A percentile compares a stretch with the other conserved stretches of the same genome.
Conservation (phyloP, 1,140 invertebrate genomes). For the Ridgeia piscesae region DNA sequence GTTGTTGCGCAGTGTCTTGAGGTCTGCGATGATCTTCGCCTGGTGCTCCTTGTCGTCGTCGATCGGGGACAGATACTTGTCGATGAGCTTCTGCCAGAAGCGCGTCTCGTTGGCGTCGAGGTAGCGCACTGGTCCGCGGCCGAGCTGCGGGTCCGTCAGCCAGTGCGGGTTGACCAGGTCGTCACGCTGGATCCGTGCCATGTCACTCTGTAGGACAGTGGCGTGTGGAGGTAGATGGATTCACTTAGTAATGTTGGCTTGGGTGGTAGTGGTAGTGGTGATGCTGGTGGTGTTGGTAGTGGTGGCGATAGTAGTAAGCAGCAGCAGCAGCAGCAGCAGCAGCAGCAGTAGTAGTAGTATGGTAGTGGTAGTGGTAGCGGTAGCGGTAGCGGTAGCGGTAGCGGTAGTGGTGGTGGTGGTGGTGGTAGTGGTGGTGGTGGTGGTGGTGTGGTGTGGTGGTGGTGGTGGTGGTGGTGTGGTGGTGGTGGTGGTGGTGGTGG, state of each 20-base stretch:
- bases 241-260: not conserved
- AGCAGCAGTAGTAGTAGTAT: too few species aligned
- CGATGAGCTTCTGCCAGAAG: slow-evolving; percentile 33
- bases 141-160: slow-evolving; percentile 37
- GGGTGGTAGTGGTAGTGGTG: too few species aligned
- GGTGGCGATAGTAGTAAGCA: too few species aligned
- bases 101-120: slow-evolving; percentile 30
- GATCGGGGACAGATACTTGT: slow-evolving; percentile 36
- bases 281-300: too few species aligned
- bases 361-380: too few species aligned
- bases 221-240: not conserved
- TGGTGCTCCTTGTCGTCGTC: slow-evolving; percentile 30
- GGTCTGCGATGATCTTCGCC: slow-evolving; percentile 40
- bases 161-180: slow-evolving; percentile 44
- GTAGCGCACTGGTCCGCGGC: slow-evolving; percentile 32
- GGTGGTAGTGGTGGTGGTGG: too few species aligned
- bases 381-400: too few species aligned
- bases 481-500: too few species aligned
- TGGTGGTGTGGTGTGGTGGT: too few species aligned
- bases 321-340: too few species aligned
- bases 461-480: too few species aligned
- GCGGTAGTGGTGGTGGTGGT: too few species aligned
- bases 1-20: slow-evolving; percentile 89
- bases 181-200: slow-evolving; percentile 39
- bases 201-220: not conserved